Base-by-base conservation (phyloP, 2,797 vertebrate genomes). In the Chromobotia macracanthus region DNA sequence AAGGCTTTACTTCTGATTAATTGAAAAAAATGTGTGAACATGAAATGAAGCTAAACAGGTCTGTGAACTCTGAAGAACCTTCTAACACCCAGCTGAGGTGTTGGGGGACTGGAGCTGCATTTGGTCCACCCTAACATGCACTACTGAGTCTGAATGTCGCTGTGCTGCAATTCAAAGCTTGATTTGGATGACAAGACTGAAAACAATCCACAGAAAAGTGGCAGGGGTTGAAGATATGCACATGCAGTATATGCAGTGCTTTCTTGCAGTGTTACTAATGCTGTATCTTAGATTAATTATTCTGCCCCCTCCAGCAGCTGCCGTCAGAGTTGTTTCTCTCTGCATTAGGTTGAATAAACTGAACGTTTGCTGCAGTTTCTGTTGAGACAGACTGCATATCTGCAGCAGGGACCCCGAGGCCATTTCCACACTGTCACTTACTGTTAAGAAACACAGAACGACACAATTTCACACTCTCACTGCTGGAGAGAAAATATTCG, bases 391-490 rank as follows among this genome's bases (percentile, higher is more conserved):
- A 51, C 41, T 3, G 1, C 3, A 6, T 11, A 23, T 66, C n/a
- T 69, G 12, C 38, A 63, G 48, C 48, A 19, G 23, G 25, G 71
- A 38, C 35, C 55, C 41, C 1, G 0, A n/a, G 65, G 28, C 16
- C 31, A 19, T 74, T 78, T 70, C 61, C 38, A 72, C 28, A 21
- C 19, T 69, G 63, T 58, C 71, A 74, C 19, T 58, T 44, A n/a
- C 53, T 77, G 82, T 64, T 80, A 63, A 64, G 53, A 48, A 38
- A 51, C 31, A 69, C 19, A n/a, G 46, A 68, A 38, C 51, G 69
- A 64, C 46, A 50, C 25, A 64, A 65, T 64, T 69, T 83, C 68
- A 80, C 78, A 69, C 67, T 38, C 41, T 64, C 41, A 12, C 38
- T 25, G 60, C 56, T n/a, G 46, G 75, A 73, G 53, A 48, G 55